Evolutionary conservation across 2,888 invertebrate genomes (phyloP), one percentile per base, ranked within the genome.

Genomic region (Rosalia funebris): DNA sequence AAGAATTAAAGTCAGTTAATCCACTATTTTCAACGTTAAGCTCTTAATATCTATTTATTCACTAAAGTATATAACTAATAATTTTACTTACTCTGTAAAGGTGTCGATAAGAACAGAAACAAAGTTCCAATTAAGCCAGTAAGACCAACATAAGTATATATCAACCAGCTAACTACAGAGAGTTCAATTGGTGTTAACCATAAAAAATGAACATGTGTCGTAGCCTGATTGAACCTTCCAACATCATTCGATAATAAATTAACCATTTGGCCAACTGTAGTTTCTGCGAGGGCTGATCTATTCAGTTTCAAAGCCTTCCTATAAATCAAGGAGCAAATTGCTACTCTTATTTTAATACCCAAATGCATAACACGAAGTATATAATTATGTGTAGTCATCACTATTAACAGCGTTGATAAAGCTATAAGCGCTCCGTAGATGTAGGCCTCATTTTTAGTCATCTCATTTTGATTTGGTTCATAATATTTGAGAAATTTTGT

Each of bases 291-390:
- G 14, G 61, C 52, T 9, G 47, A 19, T 16, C 46, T 91, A 54
- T 91, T 93, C 31, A 95, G 82, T 65, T 85, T 83, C 12, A 80
- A 62, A 4, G 78, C 70, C 69, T 95, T 95, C 77, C 93, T 86
- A 77, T 93, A 95, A 60, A 96, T 87, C 17, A 95, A 83, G 0
- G 92, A 89, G 73, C 93, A 93, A 74, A 91, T 89, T 0, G 92
- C 92, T 0, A 95, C 87, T 7, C 95, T 83, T 76, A 93, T 86
- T 80, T 91, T 88, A 92, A 94, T 91, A 46, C 95, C 94, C 79
- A 91, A 86, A 72, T 92, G 90, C 53, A 91, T 84, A n/a, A 92
- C 87, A 12, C 88, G 90, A 84, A 95, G 88, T 88, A 95, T 93
- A 77, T 92, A 95, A 0, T 92, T 92, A 82, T 98, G 79, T 4